Base-by-base conservation (phyloP, 92 coral and sea anemone species). In the Phymanthus crucifer region DNA sequence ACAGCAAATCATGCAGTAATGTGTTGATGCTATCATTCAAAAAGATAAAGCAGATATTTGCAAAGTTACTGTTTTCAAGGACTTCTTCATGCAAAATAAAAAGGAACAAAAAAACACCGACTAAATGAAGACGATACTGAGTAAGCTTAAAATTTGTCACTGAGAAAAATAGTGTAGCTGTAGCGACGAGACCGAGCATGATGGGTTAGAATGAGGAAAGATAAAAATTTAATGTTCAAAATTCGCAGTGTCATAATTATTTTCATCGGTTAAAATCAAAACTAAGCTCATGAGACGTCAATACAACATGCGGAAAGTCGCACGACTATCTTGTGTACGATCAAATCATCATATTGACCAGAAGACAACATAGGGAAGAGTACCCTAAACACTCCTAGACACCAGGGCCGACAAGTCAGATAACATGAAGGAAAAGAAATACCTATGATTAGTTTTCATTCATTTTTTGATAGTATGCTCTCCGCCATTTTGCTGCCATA, bases 401-500 rank as follows among this genome's bases (percentile, higher is more conserved):
- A 54, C 5, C 6, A 54, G n/a, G 64, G n/a, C 14, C 27, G 27
- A 54, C 21, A 2, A 4, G 64, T 61, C 68, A 27, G 14, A 61
- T 61, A 29, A 61, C 26, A 6, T 26, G 23, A 10, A 29, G 16
- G 32, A 24, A 11, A 19, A 61, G 10, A 61, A 27, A 54, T 6
- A 4, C 68, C 13, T 27, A 24, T 61, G 18, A 27, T 27, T 34
- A 21, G 11, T 4, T 21, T 54, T 19, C 64, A 54, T 26, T 4
- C n/a, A 21, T 23, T 8, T 21, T 57, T 21, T 24, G 66, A 57
- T 18, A 6, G 66, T 9, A 50, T 17, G 14, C 26, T 2, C 68
- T 61, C 68, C 68, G 68, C 68, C 68, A 61, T 61, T 27, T 61
- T 61, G 14, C 68, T 61, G 68, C 68, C 68, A 27, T 3, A 54